These are phyloP conservation scores for Sebastes matsubarae DNA, from an alignment of 2,797 vertebrate species.

Conservation along the genomic window DNA sequence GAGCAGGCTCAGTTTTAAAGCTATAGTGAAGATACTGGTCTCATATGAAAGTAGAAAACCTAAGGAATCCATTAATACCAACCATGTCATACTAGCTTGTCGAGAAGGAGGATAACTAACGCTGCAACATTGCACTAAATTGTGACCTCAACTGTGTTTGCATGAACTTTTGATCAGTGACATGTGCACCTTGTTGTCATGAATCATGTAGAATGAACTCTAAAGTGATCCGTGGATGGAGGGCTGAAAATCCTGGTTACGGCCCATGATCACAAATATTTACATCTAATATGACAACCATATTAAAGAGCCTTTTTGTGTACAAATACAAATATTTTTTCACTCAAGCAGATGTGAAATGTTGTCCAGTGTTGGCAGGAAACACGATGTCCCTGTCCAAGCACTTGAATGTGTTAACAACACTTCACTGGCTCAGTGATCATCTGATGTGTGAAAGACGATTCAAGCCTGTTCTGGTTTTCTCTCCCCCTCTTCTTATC, in stretches of 20 bases:
- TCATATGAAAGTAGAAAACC: too few relatives aligned
- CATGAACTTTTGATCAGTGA: background rate
- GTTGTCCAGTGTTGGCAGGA: background rate
- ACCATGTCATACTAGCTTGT: too few relatives aligned
- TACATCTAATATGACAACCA: too few relatives aligned
- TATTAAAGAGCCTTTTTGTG: background rate
- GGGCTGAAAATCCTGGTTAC: background rate
- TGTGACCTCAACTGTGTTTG: too few relatives aligned
- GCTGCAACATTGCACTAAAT: too few relatives aligned
- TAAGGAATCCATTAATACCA: too few relatives aligned
- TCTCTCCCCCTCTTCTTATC: background rate
- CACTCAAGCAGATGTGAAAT: background rate
- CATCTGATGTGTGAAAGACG: background rate
- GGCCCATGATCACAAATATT: background rate
- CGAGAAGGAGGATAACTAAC: too few relatives aligned
- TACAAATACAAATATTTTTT: background rate
- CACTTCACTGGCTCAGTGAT: background rate
- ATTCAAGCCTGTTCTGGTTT: background rate
- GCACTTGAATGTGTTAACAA: too few relatives aligned
- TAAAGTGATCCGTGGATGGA: background rate
- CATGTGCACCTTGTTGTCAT: background rate
- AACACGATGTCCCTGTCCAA: background rate
- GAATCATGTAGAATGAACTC: too few relatives aligned
- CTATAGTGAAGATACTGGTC: too few relatives aligned
- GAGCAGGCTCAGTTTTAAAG: too few relatives aligned